Evolutionary conservation across 2,888 invertebrate genomes (phyloP).

Genomic region (Isotomurus palustris): DNA sequence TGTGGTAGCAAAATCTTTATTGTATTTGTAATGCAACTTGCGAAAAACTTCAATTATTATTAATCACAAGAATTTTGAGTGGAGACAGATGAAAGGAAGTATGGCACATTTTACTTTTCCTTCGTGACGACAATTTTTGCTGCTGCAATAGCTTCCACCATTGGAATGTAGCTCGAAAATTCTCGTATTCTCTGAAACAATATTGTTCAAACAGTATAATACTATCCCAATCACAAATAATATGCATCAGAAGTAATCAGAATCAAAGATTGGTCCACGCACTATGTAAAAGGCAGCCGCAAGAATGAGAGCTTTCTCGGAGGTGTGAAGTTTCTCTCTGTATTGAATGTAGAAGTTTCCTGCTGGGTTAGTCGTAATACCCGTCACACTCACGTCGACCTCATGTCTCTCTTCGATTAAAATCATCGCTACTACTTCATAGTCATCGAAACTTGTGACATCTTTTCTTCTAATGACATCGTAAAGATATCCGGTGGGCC

Average conservation of each 20-base stretch:
- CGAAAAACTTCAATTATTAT: too few species aligned
- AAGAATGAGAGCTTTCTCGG: background rate
- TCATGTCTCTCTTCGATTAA: background rate
- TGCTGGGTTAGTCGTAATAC: background rate
- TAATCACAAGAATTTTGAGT: too few species aligned
- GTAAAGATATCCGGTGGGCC: background rate
- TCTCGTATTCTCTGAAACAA: background rate
- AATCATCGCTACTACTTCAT: background rate
- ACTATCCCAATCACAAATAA: too few species aligned
- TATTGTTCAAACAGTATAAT: too few species aligned
- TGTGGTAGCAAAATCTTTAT: too few species aligned
- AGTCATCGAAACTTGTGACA: background rate
- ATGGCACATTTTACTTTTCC: too few species aligned
- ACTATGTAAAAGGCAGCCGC: background rate
- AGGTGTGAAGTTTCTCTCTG: background rate
- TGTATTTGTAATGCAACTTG: too few species aligned
- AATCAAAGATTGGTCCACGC: too few species aligned
- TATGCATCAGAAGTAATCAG: too few species aligned
- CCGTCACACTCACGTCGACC: background rate
- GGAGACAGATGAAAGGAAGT: too few species aligned
- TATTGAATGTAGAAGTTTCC: background rate
- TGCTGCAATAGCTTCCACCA: background rate
- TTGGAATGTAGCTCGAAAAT: background rate
- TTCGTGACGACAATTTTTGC: background rate
- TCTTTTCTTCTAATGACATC: background rate